These are phyloP conservation scores for Dendrolimus pini DNA, from an alignment of 2,888 invertebrate genomes.

Conservation along the genomic window DNA sequence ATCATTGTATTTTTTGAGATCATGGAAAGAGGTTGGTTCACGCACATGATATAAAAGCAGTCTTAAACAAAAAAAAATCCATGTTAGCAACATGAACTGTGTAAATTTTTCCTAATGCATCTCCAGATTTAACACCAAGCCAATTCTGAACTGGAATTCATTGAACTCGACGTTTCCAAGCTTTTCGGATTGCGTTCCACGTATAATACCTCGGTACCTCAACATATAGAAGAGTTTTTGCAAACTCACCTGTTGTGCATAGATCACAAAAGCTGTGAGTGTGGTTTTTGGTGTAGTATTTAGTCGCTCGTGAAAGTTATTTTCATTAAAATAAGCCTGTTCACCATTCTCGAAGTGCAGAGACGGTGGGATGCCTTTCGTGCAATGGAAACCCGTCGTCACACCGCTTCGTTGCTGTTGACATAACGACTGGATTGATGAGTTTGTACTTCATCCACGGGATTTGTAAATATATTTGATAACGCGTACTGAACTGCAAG, in stretches of 20 bases:
- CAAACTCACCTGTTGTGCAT: conserved; percentile 17
- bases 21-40: conserved; percentile 15
- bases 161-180: conserved; percentile 18
- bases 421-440: conserved; percentile 16
- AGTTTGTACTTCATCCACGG: conserved; percentile 1
- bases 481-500: conserved; percentile 13
- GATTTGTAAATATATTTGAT: conserved; percentile 19
- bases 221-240: conserved; percentile 15
- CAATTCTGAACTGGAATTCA: conserved; percentile 11
- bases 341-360: conserved; percentile 14
- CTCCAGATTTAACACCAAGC: conserved; percentile 13
- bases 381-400: conserved; percentile 17
- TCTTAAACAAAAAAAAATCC: conserved; percentile 19
- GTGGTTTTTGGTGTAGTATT: conserved; percentile 11
- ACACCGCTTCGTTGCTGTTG: conserved; percentile 16
- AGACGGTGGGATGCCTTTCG: conserved; percentile 16
- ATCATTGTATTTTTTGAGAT: conserved; percentile 13
- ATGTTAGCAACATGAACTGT: conserved; percentile 18
- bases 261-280: conserved; percentile 14
- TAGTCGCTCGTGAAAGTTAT: conserved; percentile 10
- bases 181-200: conserved; percentile 10
- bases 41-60: conserved; percentile 16
- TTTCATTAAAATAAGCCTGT: conserved; percentile 14
- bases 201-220: conserved; percentile 16
- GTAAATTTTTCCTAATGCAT: conserved; percentile 18